Conservation (phyloP, 2,797 vertebrate genomes). For the Brotula barbata region DNA sequence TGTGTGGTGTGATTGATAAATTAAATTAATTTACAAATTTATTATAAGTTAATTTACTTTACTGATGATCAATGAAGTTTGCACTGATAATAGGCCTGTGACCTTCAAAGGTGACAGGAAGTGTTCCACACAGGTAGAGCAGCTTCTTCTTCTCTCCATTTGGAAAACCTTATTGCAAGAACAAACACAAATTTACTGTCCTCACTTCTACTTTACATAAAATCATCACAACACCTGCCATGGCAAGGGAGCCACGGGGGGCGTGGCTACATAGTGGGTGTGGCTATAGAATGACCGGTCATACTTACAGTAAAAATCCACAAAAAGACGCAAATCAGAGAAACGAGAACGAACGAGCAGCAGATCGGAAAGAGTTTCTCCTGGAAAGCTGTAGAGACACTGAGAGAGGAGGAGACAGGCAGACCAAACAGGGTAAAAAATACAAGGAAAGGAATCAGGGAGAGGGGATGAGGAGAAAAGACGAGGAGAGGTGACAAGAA, state of each 20-base stretch:
- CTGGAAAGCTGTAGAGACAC: conserved; percentile 71
- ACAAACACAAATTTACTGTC: background rate
- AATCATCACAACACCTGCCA: too few relatives aligned
- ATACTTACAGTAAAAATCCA: conserved; percentile 75
- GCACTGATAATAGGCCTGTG: conserved; percentile 6
- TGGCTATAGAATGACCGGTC: too few relatives aligned
- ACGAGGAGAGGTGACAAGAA: too few relatives aligned
- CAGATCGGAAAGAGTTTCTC: conserved; percentile 65
- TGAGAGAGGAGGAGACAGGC: conserved; percentile 29
- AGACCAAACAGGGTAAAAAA: background rate
- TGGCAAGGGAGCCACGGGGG: too few relatives aligned
- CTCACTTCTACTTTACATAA: background rate
- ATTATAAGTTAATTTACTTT: background rate
- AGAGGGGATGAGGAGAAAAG: accelerated
- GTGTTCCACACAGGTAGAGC: conserved; percentile 71
- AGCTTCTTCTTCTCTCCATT: conserved; percentile 74
- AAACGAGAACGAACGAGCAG: conserved; percentile 55
- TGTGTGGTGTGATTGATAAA: too few relatives aligned
- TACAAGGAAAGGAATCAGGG: too few relatives aligned
- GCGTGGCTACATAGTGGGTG: too few relatives aligned
- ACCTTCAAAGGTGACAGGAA: conserved; percentile 75
- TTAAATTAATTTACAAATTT: too few relatives aligned
- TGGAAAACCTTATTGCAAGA: conserved; percentile 62
- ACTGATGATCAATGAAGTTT: too few relatives aligned
- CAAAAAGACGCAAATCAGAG: conserved; percentile 68